phyloP scores from a whole-genome alignment of 2,113 vertebrate species.

The Mastomys natalensis region DNA sequence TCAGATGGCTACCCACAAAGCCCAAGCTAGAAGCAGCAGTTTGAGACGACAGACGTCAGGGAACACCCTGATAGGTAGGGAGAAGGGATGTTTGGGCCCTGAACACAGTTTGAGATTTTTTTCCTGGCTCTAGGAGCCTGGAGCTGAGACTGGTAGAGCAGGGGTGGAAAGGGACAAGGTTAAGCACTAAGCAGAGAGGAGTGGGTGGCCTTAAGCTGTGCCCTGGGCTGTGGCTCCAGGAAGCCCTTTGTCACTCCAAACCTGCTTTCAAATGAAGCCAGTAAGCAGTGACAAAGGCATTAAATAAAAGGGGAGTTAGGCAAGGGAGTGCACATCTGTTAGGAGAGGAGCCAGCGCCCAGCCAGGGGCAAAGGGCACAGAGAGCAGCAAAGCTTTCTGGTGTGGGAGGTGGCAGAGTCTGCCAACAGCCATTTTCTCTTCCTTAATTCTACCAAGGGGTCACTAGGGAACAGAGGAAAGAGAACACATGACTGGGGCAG shows the following conservation, averaged over 20 bases:
- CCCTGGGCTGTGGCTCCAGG: background rate
- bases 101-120: background rate
- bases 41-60: background rate
- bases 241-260: background rate
- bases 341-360: background rate
- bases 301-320: background rate
- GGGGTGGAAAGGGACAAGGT: too few relatives aligned
- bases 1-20: background rate
- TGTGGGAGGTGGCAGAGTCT: background rate
- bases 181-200: background rate
- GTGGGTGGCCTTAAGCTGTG: background rate
- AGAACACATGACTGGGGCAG: fast-evolving
- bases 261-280: background rate
- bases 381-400: background rate
- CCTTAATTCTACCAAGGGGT: background rate
- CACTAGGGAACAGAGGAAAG: background rate
- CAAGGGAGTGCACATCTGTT: background rate
- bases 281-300: background rate
- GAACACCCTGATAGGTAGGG: background rate
- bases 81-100: fast-evolving
- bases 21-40: background rate
- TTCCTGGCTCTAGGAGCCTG: background rate
- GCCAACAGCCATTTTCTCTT: background rate
- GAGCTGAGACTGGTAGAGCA: background rate
- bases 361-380: background rate